Evolutionary conservation across 2,113 vertebrate species (phyloP), one percentile per base, ranked within the genome.

Genomic region (Spheniscus mendiculus): DNA sequence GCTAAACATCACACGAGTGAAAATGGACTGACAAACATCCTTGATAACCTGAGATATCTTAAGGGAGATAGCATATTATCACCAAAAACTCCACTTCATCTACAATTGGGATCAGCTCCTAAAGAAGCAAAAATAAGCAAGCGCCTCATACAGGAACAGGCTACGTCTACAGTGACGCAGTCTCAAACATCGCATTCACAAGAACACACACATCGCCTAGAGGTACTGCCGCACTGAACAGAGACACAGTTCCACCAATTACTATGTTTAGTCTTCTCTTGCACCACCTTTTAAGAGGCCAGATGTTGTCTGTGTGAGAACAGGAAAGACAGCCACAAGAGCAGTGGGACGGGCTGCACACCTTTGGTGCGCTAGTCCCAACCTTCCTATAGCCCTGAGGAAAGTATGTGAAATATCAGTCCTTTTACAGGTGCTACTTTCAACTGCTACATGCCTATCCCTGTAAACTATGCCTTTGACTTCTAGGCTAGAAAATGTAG

Each of bases 241-340:
- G 34, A 56, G n/a, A 25, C 22, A 36, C 23, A 6, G n/a, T 11
- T 36, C 36, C 42, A 47, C 15, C 6, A 30, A 4, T 32, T 29
- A 9, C 34, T 38, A 5, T 15, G 11, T 65, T 83, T 55, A 52
- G 17, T 58, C 47, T 96, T 94, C 88, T 50, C 30, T 70, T 73
- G 67, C 87, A 47, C 49, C 56, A 15, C 53, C 40, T 40, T 66
- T 76, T 4, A 17, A 17, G 56, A 77, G 53, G 53, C 32, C 83
- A 96, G 96, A 52, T 94, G 92, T 89, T 52, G 81, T 81, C 91
- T 93, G 70, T 63, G 15, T 40, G 92, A 84, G 77, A 95, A 89
- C 72, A 74, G 77, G 67, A 89, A 90, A 66, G 26, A 44, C 4
- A 9, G 32, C 42, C 25, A 29, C 38, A 47, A 34, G 11, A 45